A percentile compares a stretch with the other conserved stretches of the same genome.
These are phyloP conservation scores for Hippoglossus hippoglossus DNA, from an alignment of 2,797 vertebrate species.

Conservation along the genomic window DNA sequence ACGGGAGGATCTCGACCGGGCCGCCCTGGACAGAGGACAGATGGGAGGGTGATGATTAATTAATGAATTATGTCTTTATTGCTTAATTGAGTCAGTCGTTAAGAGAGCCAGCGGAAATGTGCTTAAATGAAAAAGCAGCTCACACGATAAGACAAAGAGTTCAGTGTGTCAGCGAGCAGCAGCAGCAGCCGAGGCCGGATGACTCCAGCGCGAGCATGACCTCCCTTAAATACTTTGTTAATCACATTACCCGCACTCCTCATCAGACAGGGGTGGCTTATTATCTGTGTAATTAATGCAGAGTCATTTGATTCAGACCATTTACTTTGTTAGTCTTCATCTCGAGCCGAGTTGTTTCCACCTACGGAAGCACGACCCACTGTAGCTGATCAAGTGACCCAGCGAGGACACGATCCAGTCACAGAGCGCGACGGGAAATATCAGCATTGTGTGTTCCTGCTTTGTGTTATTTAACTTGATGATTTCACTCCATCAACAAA, in stretches of 20 bases:
- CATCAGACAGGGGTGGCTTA: conserved; percentile 26
- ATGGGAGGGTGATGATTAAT: conserved; percentile 7
- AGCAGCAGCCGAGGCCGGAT: conserved; percentile 28
- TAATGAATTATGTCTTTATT: too few species aligned
- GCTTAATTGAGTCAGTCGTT: conserved; percentile 8
- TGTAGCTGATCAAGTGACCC: neutral
- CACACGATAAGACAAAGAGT: conserved; percentile 35
- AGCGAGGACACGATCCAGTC: neutral
- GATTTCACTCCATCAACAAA: neutral
- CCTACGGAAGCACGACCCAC: conserved; percentile 1
- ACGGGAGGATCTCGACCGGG: conserved; percentile 88
- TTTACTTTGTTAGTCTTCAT: conserved; percentile 29
- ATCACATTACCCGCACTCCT: conserved; percentile 42
- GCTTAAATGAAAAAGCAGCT: conserved; percentile 4
- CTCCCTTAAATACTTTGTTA: conserved; percentile 39
- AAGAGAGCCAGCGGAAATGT: conserved; percentile 6
- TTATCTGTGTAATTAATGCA: conserved; percentile 45
- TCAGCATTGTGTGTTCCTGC: neutral
- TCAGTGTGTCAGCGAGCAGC: conserved; percentile 22
- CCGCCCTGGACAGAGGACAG: conserved; percentile 76
- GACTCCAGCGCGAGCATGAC: conserved; percentile 42
- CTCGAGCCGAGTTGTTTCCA: conserved; percentile 7
- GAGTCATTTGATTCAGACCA: conserved; percentile 14
- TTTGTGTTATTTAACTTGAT: neutral
- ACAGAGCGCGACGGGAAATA: neutral